Evolutionary conservation across 1,140 invertebrate species (phyloP).

Genomic region (Lepeophtheirus salmonis): DNA sequence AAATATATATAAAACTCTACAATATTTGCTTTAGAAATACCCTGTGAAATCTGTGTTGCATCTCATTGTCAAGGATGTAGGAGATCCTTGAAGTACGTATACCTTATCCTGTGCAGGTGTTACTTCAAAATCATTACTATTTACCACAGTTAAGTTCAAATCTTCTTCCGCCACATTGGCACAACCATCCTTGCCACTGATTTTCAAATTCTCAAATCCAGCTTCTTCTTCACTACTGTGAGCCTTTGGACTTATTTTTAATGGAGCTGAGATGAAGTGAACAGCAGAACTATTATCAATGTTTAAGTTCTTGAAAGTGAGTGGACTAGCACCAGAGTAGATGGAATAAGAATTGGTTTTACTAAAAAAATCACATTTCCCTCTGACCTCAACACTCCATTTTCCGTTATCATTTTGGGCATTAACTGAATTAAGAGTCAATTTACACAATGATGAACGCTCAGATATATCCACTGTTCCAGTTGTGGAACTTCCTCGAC

Average conservation of each 20-base stretch:
- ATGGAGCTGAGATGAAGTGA: neutral
- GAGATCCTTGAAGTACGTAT: neutral
- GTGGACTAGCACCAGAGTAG: neutral
- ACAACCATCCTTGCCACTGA: neutral
- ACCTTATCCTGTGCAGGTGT: neutral
- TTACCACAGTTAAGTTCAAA: neutral
- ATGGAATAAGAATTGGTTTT: neutral
- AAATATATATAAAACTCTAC: neutral
- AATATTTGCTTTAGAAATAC: neutral
- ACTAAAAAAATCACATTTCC: neutral
- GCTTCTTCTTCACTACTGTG: too few species aligned
- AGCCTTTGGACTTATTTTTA: too few species aligned
- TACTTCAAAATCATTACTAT: neutral
- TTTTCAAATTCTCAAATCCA: neutral
- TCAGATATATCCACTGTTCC: neutral
- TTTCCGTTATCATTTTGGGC: neutral
- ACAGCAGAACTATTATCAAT: neutral
- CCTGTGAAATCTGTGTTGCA: neutral
- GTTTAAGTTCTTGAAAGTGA: neutral
- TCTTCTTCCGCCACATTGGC: neutral
- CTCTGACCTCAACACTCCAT: neutral
- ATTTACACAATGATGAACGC: neutral
- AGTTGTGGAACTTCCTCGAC: neutral
- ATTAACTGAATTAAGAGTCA: neutral
- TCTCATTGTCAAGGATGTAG: neutral